Conservation (phyloP, 2,888 invertebrate species). For the Apantesis nais region DNA sequence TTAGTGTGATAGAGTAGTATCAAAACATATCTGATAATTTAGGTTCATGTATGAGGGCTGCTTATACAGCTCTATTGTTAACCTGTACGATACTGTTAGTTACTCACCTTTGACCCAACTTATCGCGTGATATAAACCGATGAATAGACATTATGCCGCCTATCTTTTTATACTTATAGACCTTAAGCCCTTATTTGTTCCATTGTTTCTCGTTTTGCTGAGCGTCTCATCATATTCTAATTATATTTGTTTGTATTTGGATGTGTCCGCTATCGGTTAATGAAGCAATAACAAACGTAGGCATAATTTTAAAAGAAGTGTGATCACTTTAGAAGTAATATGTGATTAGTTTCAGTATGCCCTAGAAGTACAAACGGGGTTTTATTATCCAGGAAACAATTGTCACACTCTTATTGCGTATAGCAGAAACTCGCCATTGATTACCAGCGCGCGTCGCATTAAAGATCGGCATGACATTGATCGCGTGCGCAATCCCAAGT, state of each 20-base stretch:
- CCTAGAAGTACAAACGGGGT: not conserved
- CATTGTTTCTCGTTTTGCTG: not conserved
- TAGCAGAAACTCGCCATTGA: constrained; percentile 12
- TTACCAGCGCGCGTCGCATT: constrained; percentile 19
- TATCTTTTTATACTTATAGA: not conserved
- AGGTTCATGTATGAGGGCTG: not conserved
- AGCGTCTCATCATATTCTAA: not conserved
- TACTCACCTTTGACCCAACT: constrained; percentile 3
- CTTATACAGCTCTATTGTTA: constrained; percentile 8
- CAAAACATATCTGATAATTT: not conserved
- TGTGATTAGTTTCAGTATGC: not conserved
- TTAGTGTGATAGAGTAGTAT: not conserved
- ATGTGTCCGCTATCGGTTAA: not conserved
- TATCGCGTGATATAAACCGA: not conserved
- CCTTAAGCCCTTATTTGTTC: not conserved
- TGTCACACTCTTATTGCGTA: not conserved
- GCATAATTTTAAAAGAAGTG: not conserved
- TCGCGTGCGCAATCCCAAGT: constrained; percentile 59
- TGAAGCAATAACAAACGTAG: not conserved
- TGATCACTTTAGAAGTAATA: not conserved
- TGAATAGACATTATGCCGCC: not conserved
- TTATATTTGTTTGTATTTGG: not conserved
- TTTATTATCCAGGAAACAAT: not conserved
- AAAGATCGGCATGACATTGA: constrained; percentile 36
- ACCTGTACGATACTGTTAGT: not conserved